phyloP scores from a whole-genome alignment of 2,797 vertebrate genomes.

The Phalanger gymnotis region DNA sequence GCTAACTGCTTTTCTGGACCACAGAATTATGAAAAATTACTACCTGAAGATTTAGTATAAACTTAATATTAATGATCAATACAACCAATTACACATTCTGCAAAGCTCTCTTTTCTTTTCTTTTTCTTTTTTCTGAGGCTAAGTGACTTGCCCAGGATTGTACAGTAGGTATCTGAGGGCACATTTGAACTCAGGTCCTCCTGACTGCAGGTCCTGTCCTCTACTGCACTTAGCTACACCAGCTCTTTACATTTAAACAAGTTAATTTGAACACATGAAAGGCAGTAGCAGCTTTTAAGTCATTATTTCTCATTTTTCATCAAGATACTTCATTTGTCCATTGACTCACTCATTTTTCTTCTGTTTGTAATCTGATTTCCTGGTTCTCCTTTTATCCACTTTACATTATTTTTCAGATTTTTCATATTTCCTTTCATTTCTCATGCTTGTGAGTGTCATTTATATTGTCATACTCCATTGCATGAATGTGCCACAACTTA shows the following conservation, averaged over 20 bases:
- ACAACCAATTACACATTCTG: neutral
- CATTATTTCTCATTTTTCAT: neutral
- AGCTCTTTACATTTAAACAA: neutral
- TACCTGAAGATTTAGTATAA: neutral
- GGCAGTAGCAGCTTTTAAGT: neutral
- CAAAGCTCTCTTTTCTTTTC: neutral
- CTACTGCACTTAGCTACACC: neutral
- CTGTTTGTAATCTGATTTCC: neutral
- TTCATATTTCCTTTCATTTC: neutral
- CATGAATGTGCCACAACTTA: neutral
- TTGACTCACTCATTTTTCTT: neutral
- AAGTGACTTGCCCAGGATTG: neutral
- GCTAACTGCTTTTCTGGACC: slow-evolving; percentile 3
- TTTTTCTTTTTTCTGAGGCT: too few relatives aligned
- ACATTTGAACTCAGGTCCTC: neutral
- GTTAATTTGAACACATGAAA: neutral
- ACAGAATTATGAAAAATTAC: slow-evolving; percentile 34
- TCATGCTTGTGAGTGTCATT: neutral
- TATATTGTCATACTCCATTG: neutral
- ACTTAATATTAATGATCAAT: neutral
- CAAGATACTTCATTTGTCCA: neutral
- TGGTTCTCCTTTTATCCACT: neutral
- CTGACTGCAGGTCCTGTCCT: neutral
- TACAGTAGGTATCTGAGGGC: neutral
- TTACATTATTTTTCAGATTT: neutral